Evolutionary conservation across 2,113 vertebrate species (phyloP).

Genomic region (Girardinichthys multiradiatus): DNA sequence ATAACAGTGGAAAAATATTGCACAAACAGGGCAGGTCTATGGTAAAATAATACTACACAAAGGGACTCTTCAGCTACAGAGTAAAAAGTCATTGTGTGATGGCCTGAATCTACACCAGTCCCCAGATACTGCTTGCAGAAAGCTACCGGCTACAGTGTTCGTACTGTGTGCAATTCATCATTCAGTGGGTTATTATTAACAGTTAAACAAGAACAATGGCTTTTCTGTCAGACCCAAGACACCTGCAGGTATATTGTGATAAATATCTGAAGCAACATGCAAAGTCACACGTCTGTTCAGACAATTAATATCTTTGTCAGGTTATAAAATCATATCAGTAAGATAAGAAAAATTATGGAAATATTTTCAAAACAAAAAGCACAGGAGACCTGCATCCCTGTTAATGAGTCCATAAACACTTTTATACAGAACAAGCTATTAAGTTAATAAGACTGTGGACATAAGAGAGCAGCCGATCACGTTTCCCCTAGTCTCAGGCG

Average conservation of each 20-base stretch:
- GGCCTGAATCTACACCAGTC: conserved; percentile 16
- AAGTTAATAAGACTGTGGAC: conserved; percentile 11
- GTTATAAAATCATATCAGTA: conserved; percentile 18
- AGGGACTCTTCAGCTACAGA: conserved; percentile 20
- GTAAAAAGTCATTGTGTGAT: conserved; percentile 9
- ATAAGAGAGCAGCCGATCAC: conserved; percentile 32
- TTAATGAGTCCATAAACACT: conserved; percentile 20
- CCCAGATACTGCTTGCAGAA: conserved; percentile 8
- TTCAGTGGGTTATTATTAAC: conserved; percentile 40
- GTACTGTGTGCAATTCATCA: conserved; percentile 54
- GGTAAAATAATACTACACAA: conserved; percentile 24
- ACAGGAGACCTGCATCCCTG: conserved; percentile 70
- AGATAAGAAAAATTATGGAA: conserved; percentile 31
- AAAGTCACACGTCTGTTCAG: conserved; percentile 39
- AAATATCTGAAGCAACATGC: conserved; percentile 70
- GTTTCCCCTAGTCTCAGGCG: conserved; percentile 1
- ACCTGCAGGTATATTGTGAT: conserved; percentile 65
- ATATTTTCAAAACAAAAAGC: conserved; percentile 23
- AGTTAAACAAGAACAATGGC: conserved; percentile 31
- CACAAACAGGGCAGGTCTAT: conserved; percentile 21
- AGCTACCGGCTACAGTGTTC: conserved; percentile 39
- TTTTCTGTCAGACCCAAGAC: conserved; percentile 52
- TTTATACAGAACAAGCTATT: conserved; percentile 21
- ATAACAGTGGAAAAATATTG: conserved; percentile 32
- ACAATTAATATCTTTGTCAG: conserved; percentile 39